Evolutionary conservation across 2,888 invertebrate species (phyloP), one percentile per base, ranked within the genome.

Genomic region (Philereme vetulata): DNA sequence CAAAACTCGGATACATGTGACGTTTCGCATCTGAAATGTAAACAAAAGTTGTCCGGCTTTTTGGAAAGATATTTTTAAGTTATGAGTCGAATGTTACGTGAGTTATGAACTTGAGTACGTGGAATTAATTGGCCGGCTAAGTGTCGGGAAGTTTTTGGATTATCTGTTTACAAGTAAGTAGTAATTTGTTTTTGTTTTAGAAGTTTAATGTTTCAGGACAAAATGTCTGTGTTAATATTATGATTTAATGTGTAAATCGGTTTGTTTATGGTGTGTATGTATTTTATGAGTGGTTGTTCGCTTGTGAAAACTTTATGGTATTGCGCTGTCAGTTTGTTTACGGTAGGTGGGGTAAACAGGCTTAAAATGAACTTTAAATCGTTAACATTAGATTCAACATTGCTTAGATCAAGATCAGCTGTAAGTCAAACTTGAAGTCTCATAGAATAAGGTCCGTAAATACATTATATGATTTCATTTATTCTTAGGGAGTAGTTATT

Each of bases 1-100:
- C 92, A 91, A 90, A 90, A 88, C 85, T 84, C 80, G 78, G 82
- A 77, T 84, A 88, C 92, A 84, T 90, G 88, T 87, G 92, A 90
- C 92, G 88, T 91, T 92, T 88, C 77, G 86, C 69, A 66, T 79
- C 86, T 86, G 86, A 86, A 88, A 86, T 88, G 92, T 92, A 92
- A 92, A 92, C 92, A 92, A 91, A 88, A 86, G 81, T 88, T 82
- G 75, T 76, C 78, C 77, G 78, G 80, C 84, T 85, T 77, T 74
- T 63, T 61, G 48, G 60, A 62, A 63, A 63, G 80, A 84, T 81
- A 76, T 85, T 88, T 85, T 89, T 45, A 55, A 58, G 58, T 88
- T 85, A 87, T 84, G 84, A 78, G 75, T 78, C 79, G 74, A 77
- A 81, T 81, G 81, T 86, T 78, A 81, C 82, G 82, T 83, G 87